Evolutionary conservation across 2,888 invertebrate species (phyloP), one percentile per base, ranked within the genome.

Genomic region (Campoletis raptor): DNA sequence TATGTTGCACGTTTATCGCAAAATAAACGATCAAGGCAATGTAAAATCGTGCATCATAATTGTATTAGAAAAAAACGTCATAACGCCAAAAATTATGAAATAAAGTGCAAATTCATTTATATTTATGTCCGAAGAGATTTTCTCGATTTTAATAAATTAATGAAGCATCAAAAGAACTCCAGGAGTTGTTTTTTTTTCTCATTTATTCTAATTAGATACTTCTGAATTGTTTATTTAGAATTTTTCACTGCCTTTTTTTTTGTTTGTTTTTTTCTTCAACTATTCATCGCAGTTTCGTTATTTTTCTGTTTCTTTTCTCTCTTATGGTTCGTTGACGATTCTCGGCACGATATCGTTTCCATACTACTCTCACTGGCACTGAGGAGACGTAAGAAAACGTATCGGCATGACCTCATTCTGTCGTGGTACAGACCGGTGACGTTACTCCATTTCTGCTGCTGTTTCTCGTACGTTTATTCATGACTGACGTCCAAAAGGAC

Each of bases 381-480:
- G 85, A 77, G 61, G 83, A 42, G 69, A 83, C 67, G 79, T 72
- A 87, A 85, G 88, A 82, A 86, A 81, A 83, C 87, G 87, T 88
- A 91, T 90, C 89, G 90, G 88, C 86, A 85, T 88, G 89, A 90
- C 89, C 89, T 81, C 83, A 86, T 91, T 91, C 90, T 90, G 91
- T 90, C 88, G 85, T 77, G 81, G 69, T 78, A 78, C 87, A 70
- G 84, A 74, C 72, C 80, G 87, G 42, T 69, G 80, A 83, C 77
- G 79, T 79, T 87, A 70, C 81, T 64, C 36, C 81, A 54, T 66
- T 54, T 81, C 40, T 70, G 76, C 70, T 79, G 48, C 36, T 80
- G 36, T 54, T 69, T 72, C 61, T 80, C 36, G 21, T 48, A 45
- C 36, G 30, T 48, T 52, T 10, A 61, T 70, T 24, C 21, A 78